Evolutionary conservation across 2,888 invertebrate genomes (phyloP), one percentile per base, ranked within the genome.

Genomic region (Candidula unifasciata): DNA sequence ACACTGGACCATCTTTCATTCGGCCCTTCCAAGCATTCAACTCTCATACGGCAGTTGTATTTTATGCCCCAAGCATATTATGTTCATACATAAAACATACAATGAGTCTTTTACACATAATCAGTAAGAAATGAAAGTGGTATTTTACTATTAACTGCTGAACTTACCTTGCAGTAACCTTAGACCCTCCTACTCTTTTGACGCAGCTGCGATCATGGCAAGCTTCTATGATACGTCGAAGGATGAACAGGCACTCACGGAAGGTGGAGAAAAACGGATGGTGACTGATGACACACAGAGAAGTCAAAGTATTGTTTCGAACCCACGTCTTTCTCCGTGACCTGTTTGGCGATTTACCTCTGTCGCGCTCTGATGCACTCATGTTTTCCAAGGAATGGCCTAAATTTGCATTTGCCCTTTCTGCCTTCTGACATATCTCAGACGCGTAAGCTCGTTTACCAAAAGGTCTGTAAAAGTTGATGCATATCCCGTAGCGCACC

Each of bases 221-320:
- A 85, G 98, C 98, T 94, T 99, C 99, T 91, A 99, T 98, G 89
- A 99, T 95, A 93, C 97, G 97, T 94, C 98, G 97, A 92, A 99
- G 95, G 90, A 98, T 96, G 95, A 97, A 97, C 90, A 99, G 96
- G 95, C 99, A 98, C 95, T 99, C 98, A 89, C 99, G 97, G 95
- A 99, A 99, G 92, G 97, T 98, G 87, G 99, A 97, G 94, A 99
- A 98, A 95, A 99, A 99, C 64, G 99, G 99, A 95, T 99, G 99
- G 95, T 99, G 99, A 87, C 99, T 99, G 84, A 99, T 95, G 89
- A 99, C 96, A 95, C 99, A 99, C 85, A 99, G 95, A 77, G 99
- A 99, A 64, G 99, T 99, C 89, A 99, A 94, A 24, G 99, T 98
- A 94, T 98, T 97, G 94, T 97, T 98, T 90, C 97, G 89, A 77